Base-by-base conservation (phyloP, 2,113 vertebrate species). In the Calonectris borealis region DNA sequence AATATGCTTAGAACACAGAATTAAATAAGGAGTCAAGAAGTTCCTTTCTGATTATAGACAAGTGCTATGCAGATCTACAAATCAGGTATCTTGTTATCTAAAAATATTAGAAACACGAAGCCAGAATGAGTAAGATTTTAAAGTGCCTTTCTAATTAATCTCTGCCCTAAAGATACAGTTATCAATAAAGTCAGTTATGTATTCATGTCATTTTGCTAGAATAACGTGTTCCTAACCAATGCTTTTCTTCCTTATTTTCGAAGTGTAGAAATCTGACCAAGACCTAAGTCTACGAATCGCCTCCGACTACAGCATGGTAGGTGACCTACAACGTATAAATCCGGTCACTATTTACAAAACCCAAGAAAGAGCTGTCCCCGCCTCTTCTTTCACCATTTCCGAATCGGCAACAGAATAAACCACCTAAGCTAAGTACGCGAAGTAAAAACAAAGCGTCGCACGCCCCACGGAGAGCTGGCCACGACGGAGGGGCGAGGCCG, bases 361-460 rank as follows among this genome's bases (percentile, higher is more conserved):
- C 31, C 40, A 9, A 20, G 24, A 8, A 11, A 34, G 49, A 11
- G 61, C 62, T 11, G 52, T 16, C 62, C 60, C 16, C 10, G 9
- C 73, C 73, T 91, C 85, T 51, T 54, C 78, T 22, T 9, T 7
- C 91, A 11, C 19, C 70, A 19, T 26, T 25, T 70, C 94, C 31
- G 21, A 69, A 10, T 1, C 0, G 58, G 57, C 78, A 13, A 48
- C 11, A 48, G 71, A 65, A 17, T 2, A 34, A 60, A 13, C 31
- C 32, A 8, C 64, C n/a, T 0, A 0, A 19, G 40, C 27, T 1
- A 68, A 65, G 88, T 15, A 52, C 4, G 29, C 3, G n/a, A 40
- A 61, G 70, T 6, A 13, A 62, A 71, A n/a, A 44, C 88, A 66
- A 92, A 90, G 89, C 79, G 49, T 29, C 61, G 87, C 68, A 11